These are phyloP conservation scores for Drosophila leonis DNA, from an alignment of 2,888 invertebrate genomes.

Conservation along the genomic window DNA sequence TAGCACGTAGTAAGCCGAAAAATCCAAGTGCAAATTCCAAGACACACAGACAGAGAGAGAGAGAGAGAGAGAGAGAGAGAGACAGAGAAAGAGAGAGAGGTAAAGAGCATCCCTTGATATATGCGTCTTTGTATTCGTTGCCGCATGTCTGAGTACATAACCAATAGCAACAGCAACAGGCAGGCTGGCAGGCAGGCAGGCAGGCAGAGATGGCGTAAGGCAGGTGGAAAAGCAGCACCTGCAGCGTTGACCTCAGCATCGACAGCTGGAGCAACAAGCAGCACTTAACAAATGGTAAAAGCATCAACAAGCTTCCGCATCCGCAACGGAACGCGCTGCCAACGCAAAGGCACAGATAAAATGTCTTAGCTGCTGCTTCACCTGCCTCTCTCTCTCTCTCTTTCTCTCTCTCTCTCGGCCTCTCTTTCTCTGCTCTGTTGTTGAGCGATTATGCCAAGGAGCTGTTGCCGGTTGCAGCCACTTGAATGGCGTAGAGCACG, in stretches of 20 bases:
- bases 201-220: conserved; percentile 34
- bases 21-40: conserved; percentile 66
- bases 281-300: conserved; percentile 82
- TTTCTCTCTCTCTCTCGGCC: conserved; percentile 7
- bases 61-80: background rate
- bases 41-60: conserved; percentile 10
- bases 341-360: conserved; percentile 76
- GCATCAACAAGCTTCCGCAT: conserved; percentile 81
- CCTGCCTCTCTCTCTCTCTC: conserved; percentile 6
- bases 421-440: conserved; percentile 37
- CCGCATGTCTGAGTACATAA: conserved; percentile 61
- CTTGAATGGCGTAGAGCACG: conserved; percentile 76
- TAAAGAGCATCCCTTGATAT: conserved; percentile 36
- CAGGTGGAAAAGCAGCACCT: conserved; percentile 60
- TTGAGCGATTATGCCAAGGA: conserved; percentile 79
- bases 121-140: conserved; percentile 42
- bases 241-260: conserved; percentile 81
- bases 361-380: conserved; percentile 66
- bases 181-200: background rate
- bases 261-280: conserved; percentile 81
- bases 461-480: conserved; percentile 68
- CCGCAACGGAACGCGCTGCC: conserved; percentile 73
- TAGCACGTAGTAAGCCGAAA: conserved; percentile 73
- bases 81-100: background rate
- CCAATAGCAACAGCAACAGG: conserved; percentile 61